Evolutionary conservation across 2,113 vertebrate species (phyloP), one percentile per base, ranked within the genome.

Genomic region (Osmerus mordax): DNA sequence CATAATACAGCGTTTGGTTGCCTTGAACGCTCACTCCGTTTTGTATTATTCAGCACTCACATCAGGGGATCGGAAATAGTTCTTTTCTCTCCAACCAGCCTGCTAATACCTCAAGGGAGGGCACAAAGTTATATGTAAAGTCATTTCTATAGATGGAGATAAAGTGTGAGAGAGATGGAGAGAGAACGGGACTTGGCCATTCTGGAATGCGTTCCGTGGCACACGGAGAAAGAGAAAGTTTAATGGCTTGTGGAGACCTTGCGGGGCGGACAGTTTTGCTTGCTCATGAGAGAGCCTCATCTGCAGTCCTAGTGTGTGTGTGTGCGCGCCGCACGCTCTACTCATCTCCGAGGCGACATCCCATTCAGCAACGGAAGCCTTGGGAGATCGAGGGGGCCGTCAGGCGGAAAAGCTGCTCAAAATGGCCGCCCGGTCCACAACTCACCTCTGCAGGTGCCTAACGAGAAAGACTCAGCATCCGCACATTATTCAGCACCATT

Each of bases 401-500:
- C 78, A 81, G 76, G 59, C 66, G 66, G 36, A 55, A 77, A 69
- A 80, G 41, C 67, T 21, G 53, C 72, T 71, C n/a, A 71, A 73
- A 73, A 83, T 74, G 78, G 73, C 73, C 28, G 36, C 29, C 55
- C 9, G 19, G 3, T 61, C 15, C 58, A 60, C 58, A 19, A 36
- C 36, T 51, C 41, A 19, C 78, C 77, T 78, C 67, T 7, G 76
- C 78, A 89, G 85, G 85, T 86, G 84, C 79, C 51, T 66, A n/a
- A 69, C 81, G 80, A 87, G 71, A 78, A 82, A 79, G 32, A 9
- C 32, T 78, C 68, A 61, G 82, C 78, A 80, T 77, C 69, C 9
- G 65, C 77, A 79, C 75, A 81, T 86, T 70, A 87, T 88, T 89
- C 83, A 80, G 86, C 85, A 80, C 85, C 75, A 89, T 89, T 89